These are phyloP conservation scores for Lepus townsendii DNA, from an alignment of 2,797 vertebrate species.

Conservation along the genomic window DNA sequence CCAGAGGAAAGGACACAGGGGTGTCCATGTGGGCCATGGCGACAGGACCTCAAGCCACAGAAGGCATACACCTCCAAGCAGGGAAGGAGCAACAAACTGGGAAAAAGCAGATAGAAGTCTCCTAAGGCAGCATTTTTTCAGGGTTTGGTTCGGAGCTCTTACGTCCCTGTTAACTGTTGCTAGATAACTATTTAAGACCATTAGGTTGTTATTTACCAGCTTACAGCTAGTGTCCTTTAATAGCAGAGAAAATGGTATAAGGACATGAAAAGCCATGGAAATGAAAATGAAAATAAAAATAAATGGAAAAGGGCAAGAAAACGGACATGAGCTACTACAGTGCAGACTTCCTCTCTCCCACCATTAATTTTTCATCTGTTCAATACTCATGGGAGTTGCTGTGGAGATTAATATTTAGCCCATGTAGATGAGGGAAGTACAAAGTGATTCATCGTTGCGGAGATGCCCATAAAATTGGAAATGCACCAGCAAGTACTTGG, in stretches of 20 bases:
- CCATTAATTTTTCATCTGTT: neutral
- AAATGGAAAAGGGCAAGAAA: neutral
- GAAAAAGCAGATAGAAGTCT: neutral
- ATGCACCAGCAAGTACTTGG: neutral
- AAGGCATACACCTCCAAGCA: neutral
- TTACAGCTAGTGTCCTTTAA: conserved; percentile 9
- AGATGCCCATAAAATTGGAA: conserved; percentile 49
- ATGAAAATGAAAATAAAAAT: neutral
- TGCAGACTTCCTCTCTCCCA: neutral
- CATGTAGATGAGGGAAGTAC: neutral
- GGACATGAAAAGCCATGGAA: conserved; percentile 4
- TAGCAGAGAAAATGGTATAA: neutral
- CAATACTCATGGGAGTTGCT: neutral
- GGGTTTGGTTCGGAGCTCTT: neutral
- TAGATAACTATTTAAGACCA: neutral
- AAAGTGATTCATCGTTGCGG: conserved; percentile 47
- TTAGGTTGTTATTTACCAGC: neutral
- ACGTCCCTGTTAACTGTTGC: neutral
- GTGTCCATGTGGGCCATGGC: no score
- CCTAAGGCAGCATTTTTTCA: neutral
- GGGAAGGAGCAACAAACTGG: neutral
- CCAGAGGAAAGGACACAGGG: neutral
- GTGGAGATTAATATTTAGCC: conserved; percentile 46
- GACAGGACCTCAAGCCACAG: neutral
- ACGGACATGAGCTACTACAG: neutral